Conservation (phyloP, 2,888 invertebrate genomes). For the Creontiades dilutus region DNA sequence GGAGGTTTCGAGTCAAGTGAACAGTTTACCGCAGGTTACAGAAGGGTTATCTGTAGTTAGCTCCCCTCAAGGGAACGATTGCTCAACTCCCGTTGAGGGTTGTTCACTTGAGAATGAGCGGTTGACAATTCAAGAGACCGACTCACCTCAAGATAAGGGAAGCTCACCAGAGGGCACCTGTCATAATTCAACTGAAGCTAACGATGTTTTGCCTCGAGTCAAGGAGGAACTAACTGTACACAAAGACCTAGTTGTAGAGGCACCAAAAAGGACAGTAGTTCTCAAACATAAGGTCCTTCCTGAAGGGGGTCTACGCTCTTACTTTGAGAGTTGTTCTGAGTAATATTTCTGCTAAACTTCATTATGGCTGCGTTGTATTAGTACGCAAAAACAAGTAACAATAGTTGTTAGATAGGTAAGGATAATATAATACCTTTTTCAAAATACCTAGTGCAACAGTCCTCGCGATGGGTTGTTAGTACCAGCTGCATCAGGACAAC, state of each 20-base stretch:
- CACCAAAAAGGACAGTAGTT: constrained; percentile 54
- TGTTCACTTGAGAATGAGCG: neutral
- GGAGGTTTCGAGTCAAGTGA: neutral
- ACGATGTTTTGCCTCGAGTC: neutral
- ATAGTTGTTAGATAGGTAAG: neutral
- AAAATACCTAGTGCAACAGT: neutral
- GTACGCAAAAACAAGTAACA: neutral
- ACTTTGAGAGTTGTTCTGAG: constrained; percentile 51
- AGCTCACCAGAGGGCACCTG: neutral
- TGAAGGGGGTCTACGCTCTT: constrained; percentile 54
- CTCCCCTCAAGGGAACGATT: neutral
- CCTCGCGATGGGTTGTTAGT: neutral
- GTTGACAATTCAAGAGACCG: neutral
- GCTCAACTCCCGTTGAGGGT: neutral
- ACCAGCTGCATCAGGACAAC: too few relatives aligned
- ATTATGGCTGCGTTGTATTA: neutral
- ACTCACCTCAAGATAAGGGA: neutral
- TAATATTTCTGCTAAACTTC: neutral
- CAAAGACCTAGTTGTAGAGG: neutral
- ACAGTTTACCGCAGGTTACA: neutral
- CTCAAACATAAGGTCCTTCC: constrained; percentile 62
- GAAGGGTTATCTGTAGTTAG: neutral
- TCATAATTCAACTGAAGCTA: neutral
- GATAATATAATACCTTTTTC: neutral
- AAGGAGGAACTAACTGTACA: neutral